These are phyloP conservation scores for Colius striatus DNA, from an alignment of 2,113 vertebrate genomes.

Conservation along the genomic window DNA sequence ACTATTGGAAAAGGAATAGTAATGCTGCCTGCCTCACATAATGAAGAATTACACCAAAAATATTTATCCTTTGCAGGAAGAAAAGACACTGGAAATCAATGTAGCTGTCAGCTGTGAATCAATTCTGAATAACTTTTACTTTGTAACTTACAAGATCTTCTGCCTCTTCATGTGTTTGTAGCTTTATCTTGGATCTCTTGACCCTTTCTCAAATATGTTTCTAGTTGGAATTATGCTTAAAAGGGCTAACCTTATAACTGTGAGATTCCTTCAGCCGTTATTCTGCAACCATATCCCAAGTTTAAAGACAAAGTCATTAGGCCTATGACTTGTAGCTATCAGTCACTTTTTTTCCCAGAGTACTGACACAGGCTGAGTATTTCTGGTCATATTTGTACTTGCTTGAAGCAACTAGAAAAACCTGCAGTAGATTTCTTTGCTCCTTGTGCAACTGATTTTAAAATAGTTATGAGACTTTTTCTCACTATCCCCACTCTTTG, in stretches of 20 bases:
- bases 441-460: neutral
- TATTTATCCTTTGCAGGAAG: neutral
- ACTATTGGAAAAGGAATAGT: neutral
- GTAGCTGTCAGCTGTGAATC: neutral
- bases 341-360: neutral
- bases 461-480: neutral
- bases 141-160: neutral
- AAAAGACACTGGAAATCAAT: neutral
- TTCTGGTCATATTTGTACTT: neutral
- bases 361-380: neutral
- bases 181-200: neutral
- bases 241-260: neutral
- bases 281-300: neutral
- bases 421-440: neutral
- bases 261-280: neutral
- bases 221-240: neutral
- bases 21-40: neutral
- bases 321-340: neutral
- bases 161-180: neutral
- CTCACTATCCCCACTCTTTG: neutral
- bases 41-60: neutral
- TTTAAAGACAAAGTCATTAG: neutral
- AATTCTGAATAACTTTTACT: neutral
- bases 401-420: neutral
- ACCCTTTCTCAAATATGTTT: neutral